A percentile compares a stretch with the other conserved stretches of the same genome.
These are phyloP conservation scores for Drosophila recens DNA, from an alignment of 2,888 invertebrate genomes.

Conservation along the genomic window DNA sequence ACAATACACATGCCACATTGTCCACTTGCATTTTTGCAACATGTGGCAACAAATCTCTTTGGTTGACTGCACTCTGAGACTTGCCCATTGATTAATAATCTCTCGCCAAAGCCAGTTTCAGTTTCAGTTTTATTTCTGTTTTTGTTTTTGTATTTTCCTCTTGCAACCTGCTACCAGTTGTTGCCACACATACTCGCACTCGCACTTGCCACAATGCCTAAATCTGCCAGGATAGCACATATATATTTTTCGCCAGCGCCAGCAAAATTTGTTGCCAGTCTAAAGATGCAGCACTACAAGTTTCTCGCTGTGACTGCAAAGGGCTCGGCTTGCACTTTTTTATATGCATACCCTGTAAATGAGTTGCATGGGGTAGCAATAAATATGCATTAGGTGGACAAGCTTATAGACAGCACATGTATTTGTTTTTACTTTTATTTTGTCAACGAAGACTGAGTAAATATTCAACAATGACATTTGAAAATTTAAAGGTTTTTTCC, in stretches of 20 bases:
- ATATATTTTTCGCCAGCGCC: conserved; percentile 55
- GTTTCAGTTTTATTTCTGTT: too few relatives aligned
- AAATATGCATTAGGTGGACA: not conserved
- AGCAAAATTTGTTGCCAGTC: conserved; percentile 69
- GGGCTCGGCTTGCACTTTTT: conserved; percentile 5
- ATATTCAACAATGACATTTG: too few relatives aligned
- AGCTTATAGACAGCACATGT: not conserved
- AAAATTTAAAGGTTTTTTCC: too few relatives aligned
- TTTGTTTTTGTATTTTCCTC: conserved; percentile 2
- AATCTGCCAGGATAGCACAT: conserved; percentile 61
- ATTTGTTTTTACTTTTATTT: too few relatives aligned
- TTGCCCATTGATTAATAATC: conserved; percentile 58
- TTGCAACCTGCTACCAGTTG: not conserved
- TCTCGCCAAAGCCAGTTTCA: conserved; percentile 28
- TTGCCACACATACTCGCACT: not conserved
- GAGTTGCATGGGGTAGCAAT: not conserved
- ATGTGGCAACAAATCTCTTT: conserved; percentile 20
- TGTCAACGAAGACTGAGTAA: too few relatives aligned
- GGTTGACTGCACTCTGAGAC: conserved; percentile 14
- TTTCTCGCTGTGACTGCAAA: conserved; percentile 17
- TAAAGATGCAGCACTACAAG: conserved; percentile 21
- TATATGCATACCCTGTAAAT: conserved; percentile 19
- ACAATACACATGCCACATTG: conserved; percentile 4
- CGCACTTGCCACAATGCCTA: conserved; percentile 26
- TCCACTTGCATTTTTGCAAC: conserved; percentile 11